Percentiles rank a stretch among this genome's conserved stretches.
These are phyloP conservation scores for Magallana ariakensis DNA, from an alignment of 1,140 invertebrate genomes.

Conservation along the genomic window DNA sequence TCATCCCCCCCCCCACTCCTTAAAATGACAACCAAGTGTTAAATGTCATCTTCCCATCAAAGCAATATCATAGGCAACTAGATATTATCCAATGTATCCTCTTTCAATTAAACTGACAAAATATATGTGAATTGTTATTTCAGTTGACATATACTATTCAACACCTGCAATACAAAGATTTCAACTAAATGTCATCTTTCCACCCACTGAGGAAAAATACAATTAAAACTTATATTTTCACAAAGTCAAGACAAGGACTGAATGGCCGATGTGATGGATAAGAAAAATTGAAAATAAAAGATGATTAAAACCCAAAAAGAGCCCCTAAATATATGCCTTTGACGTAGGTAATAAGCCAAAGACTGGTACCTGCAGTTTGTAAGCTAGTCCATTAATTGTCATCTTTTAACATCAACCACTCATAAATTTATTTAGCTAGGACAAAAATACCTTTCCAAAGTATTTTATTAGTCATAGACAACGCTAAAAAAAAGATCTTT, in stretches of 20 bases:
- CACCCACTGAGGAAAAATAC: neutral
- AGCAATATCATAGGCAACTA: neutral
- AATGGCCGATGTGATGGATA: neutral
- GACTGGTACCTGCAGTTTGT: constrained; percentile 12
- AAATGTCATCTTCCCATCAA: neutral
- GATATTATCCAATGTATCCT: neutral
- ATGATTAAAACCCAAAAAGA: neutral
- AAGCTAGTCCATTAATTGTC: neutral
- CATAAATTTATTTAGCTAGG: neutral
- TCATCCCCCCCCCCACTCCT: neutral
- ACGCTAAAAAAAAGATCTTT: too few species aligned
- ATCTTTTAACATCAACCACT: neutral
- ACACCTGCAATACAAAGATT: neutral
- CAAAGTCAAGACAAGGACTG: too few species aligned
- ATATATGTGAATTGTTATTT: neutral
- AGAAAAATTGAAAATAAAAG: neutral
- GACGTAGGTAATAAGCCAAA: neutral
- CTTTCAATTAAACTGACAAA: constrained; percentile 6
- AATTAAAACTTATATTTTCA: neutral
- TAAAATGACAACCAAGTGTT: too few species aligned
- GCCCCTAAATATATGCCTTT: neutral
- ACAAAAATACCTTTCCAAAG: neutral
- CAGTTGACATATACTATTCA: neutral
- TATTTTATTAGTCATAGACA: too few species aligned
- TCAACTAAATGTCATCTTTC: constrained; percentile 10